Evolutionary conservation across 2,888 invertebrate species (phyloP), one percentile per base, ranked within the genome.

Genomic region (Zaprionus obscuricornis): DNA sequence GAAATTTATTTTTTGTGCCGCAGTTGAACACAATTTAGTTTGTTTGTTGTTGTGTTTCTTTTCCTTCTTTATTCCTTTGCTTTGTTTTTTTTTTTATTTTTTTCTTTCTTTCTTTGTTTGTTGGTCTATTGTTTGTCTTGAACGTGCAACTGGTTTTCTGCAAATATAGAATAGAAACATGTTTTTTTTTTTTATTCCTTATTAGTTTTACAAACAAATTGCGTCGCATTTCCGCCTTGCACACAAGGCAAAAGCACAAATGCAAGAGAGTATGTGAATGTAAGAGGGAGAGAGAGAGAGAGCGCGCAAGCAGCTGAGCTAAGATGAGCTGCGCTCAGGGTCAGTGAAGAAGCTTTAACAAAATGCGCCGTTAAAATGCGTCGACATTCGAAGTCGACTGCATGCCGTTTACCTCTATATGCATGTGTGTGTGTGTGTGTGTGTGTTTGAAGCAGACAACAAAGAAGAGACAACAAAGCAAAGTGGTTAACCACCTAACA

Each of bases 61-160:
- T 31, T 5, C n/a, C 16, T 26, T 24, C 33, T 29, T 29, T 27
- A 3, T 37, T 46, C 7, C 11, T 4, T 45, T 49, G 14, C 18
- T 62, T 36, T 51, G 60, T 49, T 60, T 4, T 6, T 37, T 5
- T 24, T 2, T 8, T 45, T n/a, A n/a, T n/a, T n/a, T n/a, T n/a
- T n/a, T n/a, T n/a, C n/a, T n/a, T n/a, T n/a, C n/a, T 6, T 46
- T 37, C 13, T 49, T 16, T 17, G 14, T 34, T 36, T 24, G 14
- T 56, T 33, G 24, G n/a, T n/a, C n/a, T n/a, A n/a, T 43, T 37
- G n/a, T 14, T 39, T 63, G 13, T 27, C 20, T 11, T 18, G 45
- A 17, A 7, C 45, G 36, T 50, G 46, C 55, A 60, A 73, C 68
- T 72, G 67, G 73, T 67, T 68, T 67, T 71, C 71, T 71, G 66